These are phyloP conservation scores for Sebastes oblongus DNA, from an alignment of 2,797 vertebrate genomes.

Conservation along the genomic window DNA sequence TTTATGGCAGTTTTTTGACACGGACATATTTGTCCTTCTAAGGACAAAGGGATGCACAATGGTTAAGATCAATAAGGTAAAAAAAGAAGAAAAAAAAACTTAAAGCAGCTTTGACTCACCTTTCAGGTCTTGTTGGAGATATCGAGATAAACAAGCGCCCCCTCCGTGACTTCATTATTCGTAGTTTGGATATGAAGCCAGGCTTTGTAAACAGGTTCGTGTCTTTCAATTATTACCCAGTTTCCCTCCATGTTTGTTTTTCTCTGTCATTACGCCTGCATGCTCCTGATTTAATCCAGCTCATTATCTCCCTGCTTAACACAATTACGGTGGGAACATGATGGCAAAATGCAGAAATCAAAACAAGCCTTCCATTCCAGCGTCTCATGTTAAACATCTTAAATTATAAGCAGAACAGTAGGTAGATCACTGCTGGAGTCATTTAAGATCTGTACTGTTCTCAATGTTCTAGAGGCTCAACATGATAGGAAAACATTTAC, in stretches of 20 bases:
- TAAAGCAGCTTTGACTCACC: conserved; percentile 35
- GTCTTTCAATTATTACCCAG: conserved; percentile 42
- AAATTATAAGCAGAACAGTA: neutral
- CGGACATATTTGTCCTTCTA: neutral
- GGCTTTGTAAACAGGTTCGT: conserved; percentile 89
- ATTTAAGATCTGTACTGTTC: neutral
- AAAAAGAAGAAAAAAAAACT: neutral
- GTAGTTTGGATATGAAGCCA: conserved; percentile 90
- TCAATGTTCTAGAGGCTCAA: neutral
- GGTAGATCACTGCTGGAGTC: neutral
- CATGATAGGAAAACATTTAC: neutral
- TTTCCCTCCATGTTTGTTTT: conserved; percentile 36
- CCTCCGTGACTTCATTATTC: conserved; percentile 89
- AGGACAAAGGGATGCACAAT: neutral
- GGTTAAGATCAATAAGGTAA: neutral
- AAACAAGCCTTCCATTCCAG: conserved; percentile 1
- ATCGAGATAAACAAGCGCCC: conserved; percentile 85
- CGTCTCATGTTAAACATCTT: neutral
- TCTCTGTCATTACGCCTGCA: conserved; percentile 44
- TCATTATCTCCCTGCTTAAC: conserved; percentile 42
- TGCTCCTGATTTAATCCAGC: conserved; percentile 30
- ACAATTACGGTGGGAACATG: conserved; percentile 33
- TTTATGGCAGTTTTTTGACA: neutral
- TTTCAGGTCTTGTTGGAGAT: conserved; percentile 90
- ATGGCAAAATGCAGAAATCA: conserved; percentile 2